A percentile compares a stretch with the other conserved stretches of the same genome.
These are phyloP conservation scores for Caenorhabditis becei DNA, from an alignment of 2,888 invertebrate genomes.

Conservation along the genomic window DNA sequence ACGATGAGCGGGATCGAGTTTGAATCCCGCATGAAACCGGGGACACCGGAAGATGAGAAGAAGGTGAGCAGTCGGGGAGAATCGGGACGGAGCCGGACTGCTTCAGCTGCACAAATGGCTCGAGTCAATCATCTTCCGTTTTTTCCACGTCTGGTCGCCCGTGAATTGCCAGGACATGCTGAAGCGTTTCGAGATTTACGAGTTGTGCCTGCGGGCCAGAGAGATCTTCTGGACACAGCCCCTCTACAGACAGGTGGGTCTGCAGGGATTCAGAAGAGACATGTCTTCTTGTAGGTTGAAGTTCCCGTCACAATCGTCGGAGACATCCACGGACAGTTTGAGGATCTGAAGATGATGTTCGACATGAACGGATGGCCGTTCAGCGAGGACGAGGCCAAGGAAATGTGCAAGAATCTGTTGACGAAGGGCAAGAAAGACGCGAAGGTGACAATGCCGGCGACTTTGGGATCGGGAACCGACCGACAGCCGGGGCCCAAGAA, in stretches of 20 bases:
- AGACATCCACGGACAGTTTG: constrained; percentile 98
- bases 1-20: constrained; percentile 42
- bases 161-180: constrained; percentile 71
- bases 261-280: neutral
- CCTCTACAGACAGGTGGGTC: constrained; percentile 45
- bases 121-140: constrained; percentile 59
- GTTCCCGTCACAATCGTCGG: constrained; percentile 99
- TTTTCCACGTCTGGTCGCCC: constrained; percentile 67
- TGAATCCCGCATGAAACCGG: constrained; percentile 38
- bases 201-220: constrained; percentile 74
- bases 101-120: constrained; percentile 66
- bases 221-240: constrained; percentile 74
- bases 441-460: constrained; percentile 19
- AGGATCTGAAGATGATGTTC: constrained; percentile 74
- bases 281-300: constrained; percentile 86
- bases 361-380: constrained; percentile 73
- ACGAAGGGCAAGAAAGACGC: constrained; percentile 15
- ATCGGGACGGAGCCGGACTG: too few relatives aligned
- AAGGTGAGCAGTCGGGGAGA: constrained; percentile 36
- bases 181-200: constrained; percentile 72
- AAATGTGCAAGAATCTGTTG: constrained; percentile 50
- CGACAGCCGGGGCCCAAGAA: constrained; percentile 78
- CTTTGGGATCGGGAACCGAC: constrained; percentile 39
- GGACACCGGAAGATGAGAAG: constrained; percentile 36
- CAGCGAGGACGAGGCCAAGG: constrained; percentile 59